A percentile compares a stretch with the other conserved stretches of the same genome.
These are phyloP conservation scores for Cantharis rustica DNA, from an alignment of 2,888 invertebrate species.

Conservation along the genomic window DNA sequence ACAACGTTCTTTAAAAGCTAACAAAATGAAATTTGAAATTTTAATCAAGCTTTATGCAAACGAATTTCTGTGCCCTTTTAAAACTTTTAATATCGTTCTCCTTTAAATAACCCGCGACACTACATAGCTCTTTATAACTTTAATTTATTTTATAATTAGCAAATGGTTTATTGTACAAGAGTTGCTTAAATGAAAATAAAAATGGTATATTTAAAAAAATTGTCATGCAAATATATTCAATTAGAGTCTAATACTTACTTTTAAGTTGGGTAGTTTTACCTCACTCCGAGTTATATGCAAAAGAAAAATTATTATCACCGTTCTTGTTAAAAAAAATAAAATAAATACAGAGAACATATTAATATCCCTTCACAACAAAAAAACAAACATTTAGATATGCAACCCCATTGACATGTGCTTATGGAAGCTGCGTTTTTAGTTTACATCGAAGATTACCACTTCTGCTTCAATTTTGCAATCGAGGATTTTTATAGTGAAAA, in stretches of 20 bases:
- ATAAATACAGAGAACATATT: too few species aligned
- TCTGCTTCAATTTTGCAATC: too few species aligned
- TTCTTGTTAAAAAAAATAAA: too few species aligned
- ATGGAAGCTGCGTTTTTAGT: too few species aligned
- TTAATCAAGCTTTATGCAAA: constrained; percentile 14
- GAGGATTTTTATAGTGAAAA: too few species aligned
- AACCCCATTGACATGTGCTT: too few species aligned
- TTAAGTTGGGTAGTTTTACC: neutral
- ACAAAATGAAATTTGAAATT: constrained; percentile 15
- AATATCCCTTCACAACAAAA: too few species aligned
- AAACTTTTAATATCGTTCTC: constrained; percentile 13
- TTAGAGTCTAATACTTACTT: neutral
- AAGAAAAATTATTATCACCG: too few species aligned
- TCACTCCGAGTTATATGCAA: too few species aligned
- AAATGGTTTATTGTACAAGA: neutral
- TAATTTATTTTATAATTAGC: neutral
- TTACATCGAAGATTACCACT: too few species aligned
- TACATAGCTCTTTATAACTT: neutral
- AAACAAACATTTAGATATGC: too few species aligned
- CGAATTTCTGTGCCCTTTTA: constrained; percentile 13
- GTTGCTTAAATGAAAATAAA: neutral
- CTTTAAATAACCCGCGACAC: neutral
- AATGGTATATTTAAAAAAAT: neutral
- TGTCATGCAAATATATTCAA: neutral
- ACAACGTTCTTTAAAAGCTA: constrained; percentile 3